These are phyloP conservation scores for Dryobotodes eremita DNA, from an alignment of 2,888 invertebrate species.

Conservation along the genomic window DNA sequence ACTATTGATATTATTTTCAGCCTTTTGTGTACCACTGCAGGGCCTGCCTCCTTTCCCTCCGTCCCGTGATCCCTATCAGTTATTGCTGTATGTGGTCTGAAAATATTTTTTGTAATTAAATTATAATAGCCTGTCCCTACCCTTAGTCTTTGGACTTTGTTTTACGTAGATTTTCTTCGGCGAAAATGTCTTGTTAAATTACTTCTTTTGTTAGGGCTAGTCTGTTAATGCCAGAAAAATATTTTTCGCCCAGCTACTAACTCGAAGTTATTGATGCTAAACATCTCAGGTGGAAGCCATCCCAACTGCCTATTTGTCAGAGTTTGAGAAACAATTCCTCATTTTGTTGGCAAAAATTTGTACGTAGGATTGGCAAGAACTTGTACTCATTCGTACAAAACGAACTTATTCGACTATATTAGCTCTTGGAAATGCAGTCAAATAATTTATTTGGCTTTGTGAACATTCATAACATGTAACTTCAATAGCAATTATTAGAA, in stretches of 20 bases:
- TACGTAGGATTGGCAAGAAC: slow-evolving; percentile 10
- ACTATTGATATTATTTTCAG: slow-evolving; percentile 29
- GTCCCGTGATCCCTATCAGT: not conserved
- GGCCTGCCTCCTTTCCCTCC: too few relatives aligned
- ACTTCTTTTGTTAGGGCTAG: slow-evolving; percentile 19
- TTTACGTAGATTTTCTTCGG: not conserved
- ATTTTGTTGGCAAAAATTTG: slow-evolving; percentile 52
- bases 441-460: not conserved
- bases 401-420: not conserved
- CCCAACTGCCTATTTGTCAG: slow-evolving; percentile 56
- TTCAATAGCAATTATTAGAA: not conserved
- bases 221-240: slow-evolving; percentile 29
- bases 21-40: not conserved
- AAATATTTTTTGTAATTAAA: not conserved
- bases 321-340: slow-evolving; percentile 47
- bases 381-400: slow-evolving; percentile 8
- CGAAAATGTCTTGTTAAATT: slow-evolving; percentile 5
- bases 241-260: slow-evolving; percentile 53
- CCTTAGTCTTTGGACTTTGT: not conserved
- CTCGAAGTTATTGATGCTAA: slow-evolving; percentile 67
- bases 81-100: not conserved
- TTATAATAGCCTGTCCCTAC: not conserved
- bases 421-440: not conserved
- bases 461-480: not conserved
- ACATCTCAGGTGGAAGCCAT: slow-evolving; percentile 63